phyloP scores from a whole-genome alignment of 1,140 invertebrate genomes.

The Parasteatoda tepidariorum region DNA sequence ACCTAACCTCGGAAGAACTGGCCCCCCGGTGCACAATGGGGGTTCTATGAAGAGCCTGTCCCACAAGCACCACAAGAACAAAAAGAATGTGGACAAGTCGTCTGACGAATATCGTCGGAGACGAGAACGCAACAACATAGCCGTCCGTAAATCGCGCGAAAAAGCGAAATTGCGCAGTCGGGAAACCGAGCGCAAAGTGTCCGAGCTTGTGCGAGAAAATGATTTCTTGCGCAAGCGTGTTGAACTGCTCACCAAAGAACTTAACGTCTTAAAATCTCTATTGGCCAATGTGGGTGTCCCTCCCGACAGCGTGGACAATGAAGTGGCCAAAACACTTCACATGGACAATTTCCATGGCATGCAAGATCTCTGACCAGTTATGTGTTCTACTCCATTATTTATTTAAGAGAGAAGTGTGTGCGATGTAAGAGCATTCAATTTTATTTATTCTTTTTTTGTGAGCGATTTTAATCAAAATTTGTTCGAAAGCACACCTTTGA shows the following conservation, averaged over 20 bases:
- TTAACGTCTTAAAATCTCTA: slow-evolving; percentile 85
- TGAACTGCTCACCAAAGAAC: slow-evolving; percentile 90
- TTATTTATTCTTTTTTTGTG: too few species aligned
- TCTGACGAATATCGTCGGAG: slow-evolving; percentile 93
- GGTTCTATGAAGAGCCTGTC: background rate
- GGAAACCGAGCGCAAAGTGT: slow-evolving; percentile 95
- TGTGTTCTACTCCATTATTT: too few species aligned
- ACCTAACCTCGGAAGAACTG: slow-evolving; percentile 2
- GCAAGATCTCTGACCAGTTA: slow-evolving; percentile 34
- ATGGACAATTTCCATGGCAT: slow-evolving; percentile 57
- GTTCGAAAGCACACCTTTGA: too few species aligned
- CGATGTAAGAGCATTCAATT: too few species aligned
- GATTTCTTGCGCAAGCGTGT: slow-evolving; percentile 93
- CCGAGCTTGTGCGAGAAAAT: slow-evolving; percentile 91
- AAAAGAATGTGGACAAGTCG: slow-evolving; percentile 80
- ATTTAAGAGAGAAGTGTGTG: too few species aligned
- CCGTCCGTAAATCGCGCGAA: slow-evolving; percentile 94
- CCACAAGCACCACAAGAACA: slow-evolving; percentile 30
- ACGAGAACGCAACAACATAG: slow-evolving; percentile 95
- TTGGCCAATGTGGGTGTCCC: slow-evolving; percentile 70
- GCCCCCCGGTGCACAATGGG: background rate
- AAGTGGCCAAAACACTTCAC: slow-evolving; percentile 62
- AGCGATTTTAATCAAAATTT: too few species aligned
- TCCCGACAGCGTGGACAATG: slow-evolving; percentile 62
- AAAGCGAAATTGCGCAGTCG: slow-evolving; percentile 94